Conservation (phyloP, 2,113 vertebrate species). For the Tachuris rubrigastra region DNA sequence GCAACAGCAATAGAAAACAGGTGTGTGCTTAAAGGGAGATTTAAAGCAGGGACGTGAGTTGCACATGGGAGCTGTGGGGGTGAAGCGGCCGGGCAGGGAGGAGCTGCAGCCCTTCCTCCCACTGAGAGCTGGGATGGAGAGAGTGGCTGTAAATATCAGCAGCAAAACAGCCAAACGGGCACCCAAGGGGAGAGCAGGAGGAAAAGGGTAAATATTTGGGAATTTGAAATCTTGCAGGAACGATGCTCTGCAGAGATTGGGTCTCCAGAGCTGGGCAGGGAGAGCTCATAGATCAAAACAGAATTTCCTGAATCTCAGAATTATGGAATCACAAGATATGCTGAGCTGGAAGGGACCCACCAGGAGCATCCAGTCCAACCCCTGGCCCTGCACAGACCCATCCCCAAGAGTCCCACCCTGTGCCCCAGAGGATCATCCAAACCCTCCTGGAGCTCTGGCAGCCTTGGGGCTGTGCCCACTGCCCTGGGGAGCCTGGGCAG, state of each 20-base stretch:
- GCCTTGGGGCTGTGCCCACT: not conserved
- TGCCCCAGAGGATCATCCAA: not conserved
- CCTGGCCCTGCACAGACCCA: not conserved
- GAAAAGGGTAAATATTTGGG: not conserved
- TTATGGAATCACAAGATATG: not conserved
- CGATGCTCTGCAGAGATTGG: fast-evolving
- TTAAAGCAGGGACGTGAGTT: slow-evolving; percentile 50
- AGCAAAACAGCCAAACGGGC: not conserved
- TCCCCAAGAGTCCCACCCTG: not conserved
- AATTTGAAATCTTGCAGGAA: not conserved
- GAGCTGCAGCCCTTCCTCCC: not conserved
- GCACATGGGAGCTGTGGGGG: not conserved
- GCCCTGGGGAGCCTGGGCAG: not conserved
- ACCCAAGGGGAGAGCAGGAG: not conserved
- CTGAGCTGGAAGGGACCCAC: not conserved
- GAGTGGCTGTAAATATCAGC: not conserved
- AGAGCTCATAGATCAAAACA: not conserved
- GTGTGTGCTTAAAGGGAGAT: slow-evolving; percentile 60
- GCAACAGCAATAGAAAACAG: slow-evolving; percentile 61
- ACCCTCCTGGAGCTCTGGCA: not conserved
- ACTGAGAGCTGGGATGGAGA: not conserved
- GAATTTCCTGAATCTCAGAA: not conserved
- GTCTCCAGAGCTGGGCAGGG: not conserved
- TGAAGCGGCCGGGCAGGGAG: not conserved
- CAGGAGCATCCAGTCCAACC: not conserved